These are phyloP conservation scores for Drosophila nasuta DNA, from an alignment of 1,140 invertebrate species.

Conservation along the genomic window DNA sequence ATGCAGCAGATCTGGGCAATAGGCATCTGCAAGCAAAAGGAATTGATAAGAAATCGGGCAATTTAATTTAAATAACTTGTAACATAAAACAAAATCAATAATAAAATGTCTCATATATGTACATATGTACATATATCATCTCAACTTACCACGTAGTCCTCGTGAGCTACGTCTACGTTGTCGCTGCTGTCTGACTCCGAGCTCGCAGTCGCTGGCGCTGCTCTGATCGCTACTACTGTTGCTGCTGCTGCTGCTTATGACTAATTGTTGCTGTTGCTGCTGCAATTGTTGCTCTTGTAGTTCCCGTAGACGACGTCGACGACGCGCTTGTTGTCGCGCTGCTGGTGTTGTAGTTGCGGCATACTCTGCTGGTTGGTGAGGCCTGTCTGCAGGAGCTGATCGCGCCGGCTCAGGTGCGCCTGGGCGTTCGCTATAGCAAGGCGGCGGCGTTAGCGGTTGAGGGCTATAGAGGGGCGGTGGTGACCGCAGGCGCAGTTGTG, in stretches of 20 bases:
- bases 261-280: constrained; percentile 44
- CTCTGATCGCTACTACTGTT: constrained; percentile 50
- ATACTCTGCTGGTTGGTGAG: constrained; percentile 34
- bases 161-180: constrained; percentile 50
- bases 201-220: constrained; percentile 52
- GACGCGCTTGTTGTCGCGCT: constrained; percentile 63
- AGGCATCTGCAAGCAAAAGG: constrained; percentile 61
- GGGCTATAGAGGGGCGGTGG: constrained; percentile 68
- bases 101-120: too few relatives aligned
- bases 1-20: constrained; percentile 80
- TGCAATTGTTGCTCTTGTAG: constrained; percentile 45
- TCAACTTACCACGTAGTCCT: constrained; percentile 58
- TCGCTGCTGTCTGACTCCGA: constrained; percentile 55
- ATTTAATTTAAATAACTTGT: neutral
- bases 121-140: too few relatives aligned
- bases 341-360: constrained; percentile 25
- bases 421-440: constrained; percentile 68
- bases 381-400: neutral
- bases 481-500: constrained; percentile 41
- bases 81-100: too few relatives aligned
- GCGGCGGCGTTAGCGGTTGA: constrained; percentile 72
- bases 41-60: too few relatives aligned
- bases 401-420: neutral
- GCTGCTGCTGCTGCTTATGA: constrained; percentile 57
- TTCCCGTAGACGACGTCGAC: constrained; percentile 64